phyloP scores from a whole-genome alignment of 2,888 invertebrate genomes.

The Apeira syringaria region DNA sequence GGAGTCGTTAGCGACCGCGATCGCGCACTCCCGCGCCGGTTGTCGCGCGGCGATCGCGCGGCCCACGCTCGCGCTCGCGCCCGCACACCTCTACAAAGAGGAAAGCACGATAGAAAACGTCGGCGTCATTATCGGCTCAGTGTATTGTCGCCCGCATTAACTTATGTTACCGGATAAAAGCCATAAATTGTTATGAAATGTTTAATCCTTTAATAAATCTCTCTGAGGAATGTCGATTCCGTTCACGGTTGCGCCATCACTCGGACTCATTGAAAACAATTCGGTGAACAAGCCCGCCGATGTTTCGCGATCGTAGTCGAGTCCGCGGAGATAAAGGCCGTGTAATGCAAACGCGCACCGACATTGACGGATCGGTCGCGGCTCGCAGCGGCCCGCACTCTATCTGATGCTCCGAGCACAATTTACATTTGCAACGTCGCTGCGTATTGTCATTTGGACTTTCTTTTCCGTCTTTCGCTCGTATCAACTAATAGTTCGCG shows the following conservation, averaged over 20 bases:
- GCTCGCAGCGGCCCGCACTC: slow-evolving; percentile 71
- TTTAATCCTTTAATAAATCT: slow-evolving; percentile 67
- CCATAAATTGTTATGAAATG: slow-evolving; percentile 70
- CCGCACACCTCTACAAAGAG: slow-evolving; percentile 41
- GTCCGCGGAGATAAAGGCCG: slow-evolving; percentile 75
- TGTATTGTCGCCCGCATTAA: slow-evolving; percentile 59
- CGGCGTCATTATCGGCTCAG: slow-evolving; percentile 62
- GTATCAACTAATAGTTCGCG: slow-evolving; percentile 17
- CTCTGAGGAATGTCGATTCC: slow-evolving; percentile 53
- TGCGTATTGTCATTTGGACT: slow-evolving; percentile 73
- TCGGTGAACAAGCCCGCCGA: slow-evolving; percentile 77
- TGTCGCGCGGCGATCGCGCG: slow-evolving; percentile 46
- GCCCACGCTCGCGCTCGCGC: slow-evolving; percentile 39
- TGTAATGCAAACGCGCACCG: slow-evolving; percentile 79
- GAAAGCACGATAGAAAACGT: slow-evolving; percentile 50
- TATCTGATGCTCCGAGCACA: slow-evolving; percentile 79
- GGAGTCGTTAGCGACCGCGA: slow-evolving; percentile 61
- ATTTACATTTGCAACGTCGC: slow-evolving; percentile 77
- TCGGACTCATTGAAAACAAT: slow-evolving; percentile 80
- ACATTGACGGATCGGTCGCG: slow-evolving; percentile 82
- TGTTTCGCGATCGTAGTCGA: slow-evolving; percentile 75
- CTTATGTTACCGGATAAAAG: slow-evolving; percentile 69
- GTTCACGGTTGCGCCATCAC: slow-evolving; percentile 66
- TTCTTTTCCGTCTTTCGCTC: slow-evolving; percentile 62
- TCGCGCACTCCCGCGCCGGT: slow-evolving; percentile 37